Conservation (phyloP, 2,797 vertebrate genomes). For the Sciaenops ocellatus region DNA sequence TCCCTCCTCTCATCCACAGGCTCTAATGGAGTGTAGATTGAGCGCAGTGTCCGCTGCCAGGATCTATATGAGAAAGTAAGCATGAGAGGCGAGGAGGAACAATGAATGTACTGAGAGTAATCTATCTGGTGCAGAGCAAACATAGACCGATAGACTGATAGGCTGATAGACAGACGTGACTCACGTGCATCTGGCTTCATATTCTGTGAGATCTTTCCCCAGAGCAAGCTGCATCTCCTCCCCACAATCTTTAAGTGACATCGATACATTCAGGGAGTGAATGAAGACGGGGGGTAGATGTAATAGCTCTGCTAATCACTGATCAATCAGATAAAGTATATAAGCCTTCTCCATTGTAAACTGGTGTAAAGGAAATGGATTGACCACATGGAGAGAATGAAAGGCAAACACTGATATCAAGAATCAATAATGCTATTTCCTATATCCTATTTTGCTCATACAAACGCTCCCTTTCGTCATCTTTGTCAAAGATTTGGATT, state of each 20-base stretch:
- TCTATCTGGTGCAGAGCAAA: conserved; percentile 35
- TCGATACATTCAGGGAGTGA: conserved; percentile 34
- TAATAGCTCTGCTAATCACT: conserved; percentile 52
- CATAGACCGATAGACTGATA: conserved; percentile 1
- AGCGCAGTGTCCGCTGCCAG: conserved; percentile 23
- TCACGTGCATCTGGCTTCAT: conserved; percentile 53
- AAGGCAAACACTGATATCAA: conserved; percentile 47
- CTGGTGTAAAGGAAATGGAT: conserved; percentile 35
- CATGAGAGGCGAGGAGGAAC: conserved; percentile 47
- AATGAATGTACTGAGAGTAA: conserved; percentile 65
- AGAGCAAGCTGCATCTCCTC: conserved; percentile 21
- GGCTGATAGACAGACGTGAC: conserved; percentile 63
- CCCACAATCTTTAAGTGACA: conserved; percentile 25
- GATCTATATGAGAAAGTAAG: conserved; percentile 67
- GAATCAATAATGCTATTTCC: conserved; percentile 30
- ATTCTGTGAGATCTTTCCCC: conserved; percentile 34
- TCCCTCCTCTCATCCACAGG: conserved; percentile 58
- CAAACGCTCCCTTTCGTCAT: conserved; percentile 3
- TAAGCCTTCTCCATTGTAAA: conserved; percentile 32
- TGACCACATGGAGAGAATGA: conserved; percentile 13
- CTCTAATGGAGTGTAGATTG: conserved; percentile 81
- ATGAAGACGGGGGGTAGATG: conserved; percentile 5
- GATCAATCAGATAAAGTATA: conserved; percentile 53
- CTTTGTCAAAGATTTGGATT: conserved; percentile 17
- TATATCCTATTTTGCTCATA: not conserved